Conservation (phyloP, 1,140 invertebrate species). For the Heliconius hermathena region DNA sequence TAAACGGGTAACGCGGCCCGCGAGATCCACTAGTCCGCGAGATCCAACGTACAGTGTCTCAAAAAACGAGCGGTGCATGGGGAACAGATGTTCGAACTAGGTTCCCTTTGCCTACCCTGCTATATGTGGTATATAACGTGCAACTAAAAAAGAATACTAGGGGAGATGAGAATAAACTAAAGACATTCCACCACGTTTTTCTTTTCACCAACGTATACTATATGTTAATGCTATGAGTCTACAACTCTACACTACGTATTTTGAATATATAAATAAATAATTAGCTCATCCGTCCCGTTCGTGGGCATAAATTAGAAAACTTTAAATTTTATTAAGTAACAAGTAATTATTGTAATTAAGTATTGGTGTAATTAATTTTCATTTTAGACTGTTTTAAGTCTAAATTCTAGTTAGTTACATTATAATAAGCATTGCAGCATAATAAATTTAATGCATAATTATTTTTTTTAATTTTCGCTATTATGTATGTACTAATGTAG, state of each 20-base stretch:
- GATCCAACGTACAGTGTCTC: too few relatives aligned
- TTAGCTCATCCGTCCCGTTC: not conserved
- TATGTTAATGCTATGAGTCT: not conserved
- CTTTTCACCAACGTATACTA: not conserved
- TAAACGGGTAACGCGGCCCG: too few relatives aligned
- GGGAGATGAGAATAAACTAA: not conserved
- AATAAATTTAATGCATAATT: not conserved
- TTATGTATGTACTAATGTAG: too few relatives aligned
- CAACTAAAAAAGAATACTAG: too few relatives aligned
- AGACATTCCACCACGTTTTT: not conserved
- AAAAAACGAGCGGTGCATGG: too few relatives aligned
- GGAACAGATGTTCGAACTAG: not conserved
- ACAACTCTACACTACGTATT: not conserved
- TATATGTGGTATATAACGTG: too few relatives aligned
- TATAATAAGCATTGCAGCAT: too few relatives aligned
- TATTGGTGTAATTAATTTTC: not conserved
- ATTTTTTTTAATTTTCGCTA: not conserved
- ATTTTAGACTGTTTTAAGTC: not conserved
- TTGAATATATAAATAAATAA: not conserved
- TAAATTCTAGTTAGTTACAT: not conserved
- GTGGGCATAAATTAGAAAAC: constrained; percentile 6
- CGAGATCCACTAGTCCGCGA: too few relatives aligned
- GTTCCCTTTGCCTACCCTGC: not conserved
- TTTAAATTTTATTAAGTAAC: not conserved
- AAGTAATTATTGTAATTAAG: not conserved